Evolutionary conservation across 1,140 invertebrate species (phyloP), one percentile per base, ranked within the genome.

Genomic region (Aphis gossypii): DNA sequence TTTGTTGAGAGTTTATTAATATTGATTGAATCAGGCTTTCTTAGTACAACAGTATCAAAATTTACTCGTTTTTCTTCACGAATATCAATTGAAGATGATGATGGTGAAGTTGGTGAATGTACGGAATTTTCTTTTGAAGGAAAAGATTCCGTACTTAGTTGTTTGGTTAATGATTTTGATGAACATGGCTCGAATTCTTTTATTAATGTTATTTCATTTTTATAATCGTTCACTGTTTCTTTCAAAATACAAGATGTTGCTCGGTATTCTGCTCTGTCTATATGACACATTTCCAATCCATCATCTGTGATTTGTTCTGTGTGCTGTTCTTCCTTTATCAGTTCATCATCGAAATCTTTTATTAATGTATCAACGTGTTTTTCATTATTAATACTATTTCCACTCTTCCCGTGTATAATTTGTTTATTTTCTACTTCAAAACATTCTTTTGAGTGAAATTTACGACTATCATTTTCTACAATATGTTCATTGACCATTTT

Each of bases 1-100:
- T 93, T 93, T 84, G 92, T 54, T 56, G 95, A 98, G 97, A 44
- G 96, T 95, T 94, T 97, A 97, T 54, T 93, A 1, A 23, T 48
- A 35, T 76, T 89, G 30, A 25, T 68, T 38, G 86, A 90, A 76
- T 88, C 86, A n/a, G 93, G 8, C 54, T 93, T 93, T 93, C 92
- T 93, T n/a, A 93, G 60, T 2, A 84, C 41, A 38, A 93, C 86
- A 23, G 51, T 18, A 1, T 91, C 93, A 92, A 91, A 94, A 60
- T 94, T 94, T 11, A 94, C 88, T 56, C 82, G 87, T 48, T 94
- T 94, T 84, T 83, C 89, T 35, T 94, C 89, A 30, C 93, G 93
- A 60, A 94, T 86, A 86, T 94, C 93, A 76, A 93, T 54, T 20
- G 92, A 93, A 54, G 92, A 93, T n/a, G 92, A 93, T 8, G 92